A percentile compares a stretch with the other conserved stretches of the same genome.
These are phyloP conservation scores for Pteropus rufus DNA, from an alignment of 2,797 vertebrate species.

Conservation along the genomic window DNA sequence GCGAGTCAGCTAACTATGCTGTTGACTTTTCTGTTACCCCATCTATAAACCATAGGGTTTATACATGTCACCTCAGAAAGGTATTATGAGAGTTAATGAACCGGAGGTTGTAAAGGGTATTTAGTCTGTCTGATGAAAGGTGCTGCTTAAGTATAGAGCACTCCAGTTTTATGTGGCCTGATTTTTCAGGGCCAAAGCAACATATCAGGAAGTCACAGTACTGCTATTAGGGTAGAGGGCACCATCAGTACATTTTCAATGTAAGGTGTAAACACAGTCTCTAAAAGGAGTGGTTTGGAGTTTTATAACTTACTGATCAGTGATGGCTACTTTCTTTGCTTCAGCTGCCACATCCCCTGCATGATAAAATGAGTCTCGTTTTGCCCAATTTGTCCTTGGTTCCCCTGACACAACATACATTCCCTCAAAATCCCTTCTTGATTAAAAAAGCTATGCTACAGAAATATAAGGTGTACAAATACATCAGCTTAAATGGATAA, in stretches of 20 bases:
- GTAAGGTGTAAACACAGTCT: conserved; percentile 28
- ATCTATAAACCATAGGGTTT: conserved; percentile 55
- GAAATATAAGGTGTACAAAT: conserved; percentile 48
- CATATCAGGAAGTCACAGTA: conserved; percentile 26
- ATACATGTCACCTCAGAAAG: conserved; percentile 45
- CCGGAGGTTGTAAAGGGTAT: conserved; percentile 41
- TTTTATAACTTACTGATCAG: conserved; percentile 38
- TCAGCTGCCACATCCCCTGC: conserved; percentile 10
- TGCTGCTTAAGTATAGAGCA: conserved; percentile 56
- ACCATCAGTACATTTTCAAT: conserved; percentile 32
- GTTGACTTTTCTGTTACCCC: conserved; percentile 50
- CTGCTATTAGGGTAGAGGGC: conserved; percentile 42
- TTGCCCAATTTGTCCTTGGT: conserved; percentile 51
- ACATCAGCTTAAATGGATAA: conserved; percentile 51
- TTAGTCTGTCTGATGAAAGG: conserved; percentile 34
- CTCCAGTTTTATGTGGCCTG: conserved; percentile 17
- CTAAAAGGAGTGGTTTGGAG: neutral
- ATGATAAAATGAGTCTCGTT: conserved; percentile 52
- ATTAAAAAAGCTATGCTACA: conserved; percentile 43
- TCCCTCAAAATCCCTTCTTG: conserved; percentile 55
- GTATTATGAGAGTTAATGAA: conserved; percentile 70
- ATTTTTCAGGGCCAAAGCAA: conserved; percentile 50
- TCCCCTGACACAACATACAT: conserved; percentile 46
- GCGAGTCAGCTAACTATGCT: conserved; percentile 11
- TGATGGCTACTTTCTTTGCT: neutral